Base-by-base conservation (phyloP, 2,888 invertebrate species). In the Athalia cordata region DNA sequence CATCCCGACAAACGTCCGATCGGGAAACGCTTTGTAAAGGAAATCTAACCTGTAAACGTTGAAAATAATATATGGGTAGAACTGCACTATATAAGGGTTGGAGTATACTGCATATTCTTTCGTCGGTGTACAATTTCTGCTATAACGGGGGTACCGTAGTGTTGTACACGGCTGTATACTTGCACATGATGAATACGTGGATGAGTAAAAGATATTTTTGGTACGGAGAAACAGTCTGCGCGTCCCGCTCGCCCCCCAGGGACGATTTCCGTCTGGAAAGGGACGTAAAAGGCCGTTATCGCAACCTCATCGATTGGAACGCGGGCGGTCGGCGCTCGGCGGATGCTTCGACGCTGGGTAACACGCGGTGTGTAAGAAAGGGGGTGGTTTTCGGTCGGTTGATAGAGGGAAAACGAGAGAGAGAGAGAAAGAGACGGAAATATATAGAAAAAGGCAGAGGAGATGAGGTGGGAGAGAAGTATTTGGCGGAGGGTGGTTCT, bases 271-370 rank as follows among this genome's bases (percentile, higher is more conserved):
- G 47, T 13, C 52, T 59, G 11, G 9, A 55, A 47, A 72, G 47
- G 45, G 59, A 70, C 29, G 55, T 57, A 57, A 70, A 70, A 15
- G 47, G 59, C 59, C 72, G 72, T 59, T 59, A 59, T 72, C 72
- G 57, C 13, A 72, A 47, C 13, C 72, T 72, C 59, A 72, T 72
- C 72, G 72, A 57, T 72, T 59, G 15, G 62, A 62, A 55, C 55
- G 55, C 29, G 55, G 55, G 55, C n/a, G 55, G 55, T 55, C 55
- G 55, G 7, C 55, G 55, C 29, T 29, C 29, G 29, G 55, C 55
- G 55, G 5, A 55, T 55, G 9, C n/a, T 7, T 55, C 55, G 55
- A 29, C 29, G 29, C 29, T 29, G 29, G 29, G 29, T 29, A 29
- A 55, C 47, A 59, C 72, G 11, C 49, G 47, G 11, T 6, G 72